phyloP scores from a whole-genome alignment of 1,140 invertebrate genomes.

The Drosophila grimshawi region DNA sequence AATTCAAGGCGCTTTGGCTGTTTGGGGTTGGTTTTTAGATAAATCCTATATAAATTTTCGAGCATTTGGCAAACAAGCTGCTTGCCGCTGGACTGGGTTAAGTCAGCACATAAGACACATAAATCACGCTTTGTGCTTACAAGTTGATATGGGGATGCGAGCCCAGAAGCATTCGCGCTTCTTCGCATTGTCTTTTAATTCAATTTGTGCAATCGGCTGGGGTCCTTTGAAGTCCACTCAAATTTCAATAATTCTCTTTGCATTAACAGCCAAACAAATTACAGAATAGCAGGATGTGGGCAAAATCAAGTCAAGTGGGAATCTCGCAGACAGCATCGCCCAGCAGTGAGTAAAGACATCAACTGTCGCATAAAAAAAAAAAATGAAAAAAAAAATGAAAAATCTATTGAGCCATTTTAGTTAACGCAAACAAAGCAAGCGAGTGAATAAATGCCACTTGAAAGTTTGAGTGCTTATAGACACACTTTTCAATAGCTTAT shows the following conservation, averaged over 20 bases:
- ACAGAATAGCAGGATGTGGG: constrained; percentile 34
- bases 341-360: constrained; percentile 44
- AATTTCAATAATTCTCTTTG: constrained; percentile 77
- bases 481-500: constrained; percentile 79
- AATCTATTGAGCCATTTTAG: constrained; percentile 73
- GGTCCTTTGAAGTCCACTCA: constrained; percentile 75
- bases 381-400: constrained; percentile 26
- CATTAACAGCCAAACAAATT: constrained; percentile 72
- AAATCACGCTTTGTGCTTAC: constrained; percentile 69
- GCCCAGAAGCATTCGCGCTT: constrained; percentile 40
- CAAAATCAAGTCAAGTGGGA: constrained; percentile 7
- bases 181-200: constrained; percentile 75
- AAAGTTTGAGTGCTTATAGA: constrained; percentile 73
- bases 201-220: constrained; percentile 65
- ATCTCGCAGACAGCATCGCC: constrained; percentile 8
- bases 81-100: constrained; percentile 21
- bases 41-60: constrained; percentile 68
- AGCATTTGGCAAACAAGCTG: constrained; percentile 74
- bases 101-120: constrained; percentile 72
- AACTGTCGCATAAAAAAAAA: constrained; percentile 50
- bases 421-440: constrained; percentile 55
- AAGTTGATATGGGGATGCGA: constrained; percentile 15
- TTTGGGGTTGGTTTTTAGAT: constrained; percentile 30
- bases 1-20: constrained; percentile 15
- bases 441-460: constrained; percentile 56